These are phyloP conservation scores for Hyalella azteca DNA, from an alignment of 2,888 invertebrate genomes.

Conservation along the genomic window DNA sequence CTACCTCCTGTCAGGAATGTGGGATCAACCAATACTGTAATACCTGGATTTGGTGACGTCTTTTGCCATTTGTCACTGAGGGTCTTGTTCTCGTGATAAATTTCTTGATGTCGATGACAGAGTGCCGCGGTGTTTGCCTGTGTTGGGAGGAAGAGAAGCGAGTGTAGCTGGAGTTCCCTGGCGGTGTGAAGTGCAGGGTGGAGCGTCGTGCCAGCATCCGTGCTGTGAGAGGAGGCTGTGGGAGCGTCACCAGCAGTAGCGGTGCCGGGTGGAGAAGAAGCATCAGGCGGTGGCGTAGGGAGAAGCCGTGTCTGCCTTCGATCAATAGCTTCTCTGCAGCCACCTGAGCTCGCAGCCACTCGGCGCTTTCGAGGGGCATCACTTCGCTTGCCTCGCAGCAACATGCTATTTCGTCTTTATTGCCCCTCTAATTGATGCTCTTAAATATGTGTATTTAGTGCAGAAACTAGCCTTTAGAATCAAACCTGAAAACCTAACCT, in stretches of 20 bases:
- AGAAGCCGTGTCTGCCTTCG: slow-evolving; percentile 20
- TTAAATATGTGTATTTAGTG: background rate
- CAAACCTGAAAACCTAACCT: background rate
- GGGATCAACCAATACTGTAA: too few species aligned
- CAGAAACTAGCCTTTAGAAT: background rate
- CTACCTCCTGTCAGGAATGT: too few species aligned
- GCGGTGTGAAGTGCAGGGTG: background rate
- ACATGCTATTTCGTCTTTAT: background rate
- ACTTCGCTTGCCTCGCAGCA: background rate
- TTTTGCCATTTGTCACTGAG: too few species aligned
- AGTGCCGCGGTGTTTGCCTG: background rate
- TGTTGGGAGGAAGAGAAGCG: background rate
- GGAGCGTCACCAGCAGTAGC: too few species aligned
- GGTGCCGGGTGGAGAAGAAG: background rate
- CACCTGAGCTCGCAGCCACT: slow-evolving; percentile 33
- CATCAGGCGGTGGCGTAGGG: background rate
- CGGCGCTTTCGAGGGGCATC: slow-evolving; percentile 13
- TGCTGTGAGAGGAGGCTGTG: background rate
- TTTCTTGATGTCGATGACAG: background rate
- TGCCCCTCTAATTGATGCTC: background rate
- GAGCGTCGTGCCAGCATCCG: background rate
- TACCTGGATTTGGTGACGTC: too few species aligned
- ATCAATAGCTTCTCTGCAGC: slow-evolving; percentile 37
- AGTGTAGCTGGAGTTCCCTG: background rate
- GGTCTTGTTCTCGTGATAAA: too few species aligned